phyloP scores from a whole-genome alignment of 1,140 invertebrate genomes.

The Drosophila bocki region DNA sequence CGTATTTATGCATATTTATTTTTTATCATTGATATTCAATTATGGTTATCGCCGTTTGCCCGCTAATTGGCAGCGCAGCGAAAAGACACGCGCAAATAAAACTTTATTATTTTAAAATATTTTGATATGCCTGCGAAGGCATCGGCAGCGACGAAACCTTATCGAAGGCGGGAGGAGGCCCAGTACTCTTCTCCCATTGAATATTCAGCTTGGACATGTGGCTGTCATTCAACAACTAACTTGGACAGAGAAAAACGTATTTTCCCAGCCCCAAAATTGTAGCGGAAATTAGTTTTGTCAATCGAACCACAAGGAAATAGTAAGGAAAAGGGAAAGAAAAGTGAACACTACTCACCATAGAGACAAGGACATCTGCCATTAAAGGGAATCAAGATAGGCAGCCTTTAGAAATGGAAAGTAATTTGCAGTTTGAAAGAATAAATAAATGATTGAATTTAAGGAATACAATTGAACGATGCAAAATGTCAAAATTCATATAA shows the following conservation, averaged over 20 bases:
- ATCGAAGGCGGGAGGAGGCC: background rate
- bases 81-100: slow-evolving; percentile 61
- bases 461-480: background rate
- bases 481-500: background rate
- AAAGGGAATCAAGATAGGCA: background rate
- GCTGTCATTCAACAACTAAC: slow-evolving; percentile 43
- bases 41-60: slow-evolving; percentile 66
- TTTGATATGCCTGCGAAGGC: slow-evolving; percentile 8
- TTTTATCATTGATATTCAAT: slow-evolving; percentile 75
- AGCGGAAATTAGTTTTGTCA: slow-evolving; percentile 59
- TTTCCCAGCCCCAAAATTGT: slow-evolving; percentile 6
- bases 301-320: slow-evolving; percentile 30
- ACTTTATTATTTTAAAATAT: slow-evolving; percentile 40
- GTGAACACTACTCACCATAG: background rate
- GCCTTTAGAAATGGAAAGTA: slow-evolving; percentile 1
- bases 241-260: slow-evolving; percentile 10
- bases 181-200: background rate
- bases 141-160: background rate
- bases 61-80: slow-evolving; percentile 59
- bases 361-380: background rate
- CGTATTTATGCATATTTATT: slow-evolving; percentile 45
- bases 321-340: background rate
- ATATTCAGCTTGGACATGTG: slow-evolving; percentile 8
- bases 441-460: background rate
- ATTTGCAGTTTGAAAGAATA: background rate